Base-by-base conservation (phyloP, 2,797 vertebrate genomes). In the Cuculus canorus region DNA sequence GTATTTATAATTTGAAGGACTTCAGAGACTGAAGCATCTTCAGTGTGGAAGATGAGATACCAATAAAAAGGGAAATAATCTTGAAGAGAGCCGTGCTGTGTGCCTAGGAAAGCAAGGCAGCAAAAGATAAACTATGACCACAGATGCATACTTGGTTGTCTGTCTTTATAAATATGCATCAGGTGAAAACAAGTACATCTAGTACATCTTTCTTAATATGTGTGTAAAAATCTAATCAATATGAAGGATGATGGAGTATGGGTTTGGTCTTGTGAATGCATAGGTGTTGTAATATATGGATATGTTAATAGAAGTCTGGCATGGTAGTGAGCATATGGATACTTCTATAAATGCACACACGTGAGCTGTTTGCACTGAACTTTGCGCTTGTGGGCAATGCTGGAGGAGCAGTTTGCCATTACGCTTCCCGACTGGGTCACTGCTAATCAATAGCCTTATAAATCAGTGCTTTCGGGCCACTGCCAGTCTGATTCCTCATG, bases 381-480 rank as follows among this genome's bases (percentile, higher is more conserved):
- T 75, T 60, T 82, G 88, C 57, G 71, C 71, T 68, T 25, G 16
- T 6, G 24, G 64, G 76, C 71, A 68, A 2, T 60, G 93, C 84
- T 94, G 91, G 97, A 81, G 53, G 64, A 83, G 91, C 75, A 92
- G 22, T 83, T 91, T 87, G 41, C 57, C 57, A 45, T n/a, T 71
- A 53, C 47, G 86, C 45, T 76, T 92, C 84, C 89, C 87, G 53
- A 11, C 32, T 71, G 84, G 64, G 69, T 76, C 92, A 66, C 33
- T 78, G 59, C 84, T 92, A 78, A 93, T 96, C 93, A 93, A 91
- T 81, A 90, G n/a, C 45, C 47, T 92, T 61, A 93, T 91, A 92
- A 95, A 96, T 93, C 94, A 89, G 65, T 10, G 47, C 17, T 85
- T 88, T 86, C 83, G 87, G 48, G 37, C 75, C 48, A 41, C 39